Evolutionary conservation across 2,113 vertebrate genomes (phyloP).

Genomic region (Edolisoma coerulescens): DNA sequence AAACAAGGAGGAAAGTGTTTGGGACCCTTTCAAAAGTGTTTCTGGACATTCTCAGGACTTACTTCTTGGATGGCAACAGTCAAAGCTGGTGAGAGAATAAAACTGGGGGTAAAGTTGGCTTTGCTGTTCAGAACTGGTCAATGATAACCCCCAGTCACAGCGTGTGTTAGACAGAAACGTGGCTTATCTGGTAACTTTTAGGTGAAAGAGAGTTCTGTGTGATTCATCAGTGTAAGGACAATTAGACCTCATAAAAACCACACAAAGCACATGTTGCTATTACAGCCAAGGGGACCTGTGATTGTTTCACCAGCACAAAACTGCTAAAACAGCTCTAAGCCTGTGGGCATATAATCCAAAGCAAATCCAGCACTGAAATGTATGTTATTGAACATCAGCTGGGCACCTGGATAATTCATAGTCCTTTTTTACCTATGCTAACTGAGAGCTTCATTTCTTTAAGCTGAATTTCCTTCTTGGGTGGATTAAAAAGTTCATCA

Average conservation of each 20-base stretch:
- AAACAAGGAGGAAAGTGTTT: neutral
- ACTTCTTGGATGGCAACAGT: neutral
- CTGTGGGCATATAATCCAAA: neutral
- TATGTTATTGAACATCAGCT: neutral
- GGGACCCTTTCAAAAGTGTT: neutral
- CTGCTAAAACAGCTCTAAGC: neutral
- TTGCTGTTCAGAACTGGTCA: neutral
- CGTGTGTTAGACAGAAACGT: fast-evolving
- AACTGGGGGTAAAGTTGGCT: neutral
- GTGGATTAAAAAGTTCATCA: neutral
- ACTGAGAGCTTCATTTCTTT: neutral
- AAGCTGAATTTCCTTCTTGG: neutral
- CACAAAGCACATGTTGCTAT: neutral
- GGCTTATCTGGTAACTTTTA: neutral
- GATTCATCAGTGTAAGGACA: neutral
- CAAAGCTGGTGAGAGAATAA: neutral
- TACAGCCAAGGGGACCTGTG: neutral
- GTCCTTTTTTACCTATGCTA: neutral
- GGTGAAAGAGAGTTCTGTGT: neutral
- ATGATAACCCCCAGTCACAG: neutral
- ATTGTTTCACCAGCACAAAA: neutral
- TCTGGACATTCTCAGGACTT: neutral
- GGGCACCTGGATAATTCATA: neutral
- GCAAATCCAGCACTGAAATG: neutral
- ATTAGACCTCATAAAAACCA: neutral